These are phyloP conservation scores for Paraescarpia echinospica DNA, from an alignment of 1,140 invertebrate genomes.

Conservation along the genomic window DNA sequence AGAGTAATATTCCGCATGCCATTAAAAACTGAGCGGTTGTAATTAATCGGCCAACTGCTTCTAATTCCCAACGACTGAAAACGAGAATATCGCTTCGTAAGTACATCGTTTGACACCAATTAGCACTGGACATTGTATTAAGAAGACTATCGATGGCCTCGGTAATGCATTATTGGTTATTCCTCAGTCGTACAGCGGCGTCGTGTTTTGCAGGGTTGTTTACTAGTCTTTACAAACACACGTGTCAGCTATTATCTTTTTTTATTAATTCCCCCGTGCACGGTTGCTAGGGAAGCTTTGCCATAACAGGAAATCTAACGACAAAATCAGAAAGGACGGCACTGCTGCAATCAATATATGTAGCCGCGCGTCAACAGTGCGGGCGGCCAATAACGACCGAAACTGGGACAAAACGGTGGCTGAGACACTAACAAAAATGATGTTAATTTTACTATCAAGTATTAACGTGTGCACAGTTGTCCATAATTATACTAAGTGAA, in stretches of 20 bases:
- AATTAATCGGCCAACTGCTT: background rate
- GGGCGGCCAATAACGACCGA: background rate
- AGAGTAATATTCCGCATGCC: background rate
- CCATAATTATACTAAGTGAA: background rate
- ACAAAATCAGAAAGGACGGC: background rate
- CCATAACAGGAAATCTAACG: background rate
- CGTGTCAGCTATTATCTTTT: background rate
- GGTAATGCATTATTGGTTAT: background rate
- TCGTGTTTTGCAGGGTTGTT: background rate
- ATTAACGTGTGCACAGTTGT: background rate
- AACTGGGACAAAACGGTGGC: background rate
- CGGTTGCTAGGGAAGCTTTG: background rate
- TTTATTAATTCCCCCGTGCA: background rate
- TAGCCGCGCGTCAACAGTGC: background rate
- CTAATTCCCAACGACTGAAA: background rate
- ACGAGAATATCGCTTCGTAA: background rate
- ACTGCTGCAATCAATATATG: background rate
- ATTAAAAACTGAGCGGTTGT: background rate
- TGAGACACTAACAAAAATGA: background rate
- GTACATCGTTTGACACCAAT: background rate
- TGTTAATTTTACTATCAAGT: background rate
- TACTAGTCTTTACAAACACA: background rate
- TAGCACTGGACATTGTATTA: background rate
- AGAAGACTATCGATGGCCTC: background rate
- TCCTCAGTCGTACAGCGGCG: background rate